Conservation (phyloP, 30 jellyfish, hydroid and myxozoan species). For the Turritopsis rubra region DNA sequence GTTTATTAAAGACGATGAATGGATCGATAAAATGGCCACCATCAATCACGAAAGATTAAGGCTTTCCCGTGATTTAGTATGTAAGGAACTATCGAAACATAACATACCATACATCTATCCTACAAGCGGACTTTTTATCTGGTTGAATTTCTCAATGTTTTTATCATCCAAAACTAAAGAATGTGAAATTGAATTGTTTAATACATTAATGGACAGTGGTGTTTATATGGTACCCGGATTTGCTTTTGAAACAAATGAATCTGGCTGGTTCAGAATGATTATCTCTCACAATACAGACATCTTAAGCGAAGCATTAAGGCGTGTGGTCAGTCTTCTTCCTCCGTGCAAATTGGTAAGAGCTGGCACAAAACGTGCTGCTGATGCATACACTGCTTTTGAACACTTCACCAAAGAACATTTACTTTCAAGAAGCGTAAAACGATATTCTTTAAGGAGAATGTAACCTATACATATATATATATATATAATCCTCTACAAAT, state of each 20-base stretch:
- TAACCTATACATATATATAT: too few relatives aligned
- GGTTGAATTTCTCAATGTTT: constrained; percentile 44
- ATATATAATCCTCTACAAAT: not conserved
- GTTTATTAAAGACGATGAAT: constrained; percentile 38
- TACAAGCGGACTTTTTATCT: constrained; percentile 51
- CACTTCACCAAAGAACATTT: not conserved
- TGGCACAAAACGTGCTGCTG: not conserved
- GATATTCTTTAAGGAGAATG: not conserved
- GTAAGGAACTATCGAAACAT: constrained; percentile 19
- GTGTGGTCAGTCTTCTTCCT: constrained; percentile 9
- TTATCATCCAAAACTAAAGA: constrained; percentile 26
- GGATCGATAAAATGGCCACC: constrained; percentile 51
- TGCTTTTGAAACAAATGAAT: constrained; percentile 55
- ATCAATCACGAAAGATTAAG: constrained; percentile 36
- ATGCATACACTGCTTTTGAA: too few relatives aligned
- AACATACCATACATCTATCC: constrained; percentile 29
- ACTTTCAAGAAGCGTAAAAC: not conserved
- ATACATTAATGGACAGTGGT: constrained; percentile 38
- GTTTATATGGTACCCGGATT: constrained; percentile 52
- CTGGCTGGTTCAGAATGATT: constrained; percentile 73
- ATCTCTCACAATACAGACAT: constrained; percentile 22
- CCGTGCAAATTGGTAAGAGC: not conserved
- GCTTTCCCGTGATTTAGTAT: constrained; percentile 24
- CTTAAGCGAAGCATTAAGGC: constrained; percentile 27
- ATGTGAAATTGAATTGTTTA: constrained; percentile 46